Evolutionary conservation across 2,888 invertebrate species (phyloP), one percentile per base, ranked within the genome.

Genomic region (Drosophila recens): DNA sequence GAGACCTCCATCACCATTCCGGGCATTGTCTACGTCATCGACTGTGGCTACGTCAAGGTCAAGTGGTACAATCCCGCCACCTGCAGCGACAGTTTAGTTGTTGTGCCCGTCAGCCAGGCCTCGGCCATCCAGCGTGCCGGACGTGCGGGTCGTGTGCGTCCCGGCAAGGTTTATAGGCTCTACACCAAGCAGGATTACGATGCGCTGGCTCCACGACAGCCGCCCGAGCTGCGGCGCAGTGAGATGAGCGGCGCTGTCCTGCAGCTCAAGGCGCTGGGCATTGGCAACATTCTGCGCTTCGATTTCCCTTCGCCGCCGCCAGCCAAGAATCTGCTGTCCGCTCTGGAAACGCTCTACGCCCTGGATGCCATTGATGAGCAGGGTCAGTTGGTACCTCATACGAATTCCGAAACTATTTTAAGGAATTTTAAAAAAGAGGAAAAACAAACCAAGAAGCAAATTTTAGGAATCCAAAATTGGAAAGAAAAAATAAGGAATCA

Each of bases 1-100:
- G 99, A 99, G 93, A 97, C 99, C 0, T 98, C 98, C 1, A 95
- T 99, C 17, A 99, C 99, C 0, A 98, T 99, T 87, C 96, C 97
- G 4, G 98, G 98, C 27, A 95, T 99, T 74, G 96, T 96, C 34
- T 98, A 98, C 92, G 98, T 99, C 58, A 95, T 99, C 61, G 99
- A 99, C 92, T 95, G 97, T 91, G 99, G 99, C 1, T 99, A 98
- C 93, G 98, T 98, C 54, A 99, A 99, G 93, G 92, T 98, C 80
- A 96, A 97, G 20, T 98, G 97, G 94, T 98, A 96, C 91, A 97
- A 98, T 86, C 95, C 96, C 0, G 94, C 95, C 3, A 95, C 97
- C 10, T 96, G 97, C 13, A 96, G 97, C 0, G 97, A 98, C 90
- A 95, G 96, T 63, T 93, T 99, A n/a, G 94, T 97, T 0, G 94